Conservation (phyloP, 2,797 vertebrate genomes). For the Centropyge bicolor region DNA sequence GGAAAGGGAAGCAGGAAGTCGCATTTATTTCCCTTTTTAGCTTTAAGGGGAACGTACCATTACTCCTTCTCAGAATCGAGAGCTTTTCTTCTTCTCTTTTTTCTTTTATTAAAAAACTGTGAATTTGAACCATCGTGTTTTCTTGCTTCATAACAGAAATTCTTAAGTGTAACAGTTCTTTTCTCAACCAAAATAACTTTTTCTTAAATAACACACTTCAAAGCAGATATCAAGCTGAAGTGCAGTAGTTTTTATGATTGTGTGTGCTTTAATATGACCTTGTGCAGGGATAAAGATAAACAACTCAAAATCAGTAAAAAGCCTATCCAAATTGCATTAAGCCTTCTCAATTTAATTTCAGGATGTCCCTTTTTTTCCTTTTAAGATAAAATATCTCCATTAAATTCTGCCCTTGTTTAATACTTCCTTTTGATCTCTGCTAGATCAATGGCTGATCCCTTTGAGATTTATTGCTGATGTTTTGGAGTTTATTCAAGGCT, state of each 20-base stretch:
- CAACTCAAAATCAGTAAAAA: background rate
- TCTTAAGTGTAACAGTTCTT: background rate
- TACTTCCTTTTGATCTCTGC: background rate
- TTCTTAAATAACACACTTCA: background rate
- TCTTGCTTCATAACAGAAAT: background rate
- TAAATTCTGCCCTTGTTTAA: background rate
- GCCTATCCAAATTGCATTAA: background rate
- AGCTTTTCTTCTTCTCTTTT: background rate
- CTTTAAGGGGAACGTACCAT: background rate
- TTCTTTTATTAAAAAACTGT: background rate
- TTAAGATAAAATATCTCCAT: background rate
- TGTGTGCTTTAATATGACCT: background rate
- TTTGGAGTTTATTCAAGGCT: background rate
- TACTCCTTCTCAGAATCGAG: background rate
- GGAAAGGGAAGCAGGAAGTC: constrained; percentile 40
- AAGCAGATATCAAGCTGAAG: background rate
- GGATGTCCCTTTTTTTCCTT: background rate
- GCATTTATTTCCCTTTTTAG: constrained; percentile 5
- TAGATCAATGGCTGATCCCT: background rate
- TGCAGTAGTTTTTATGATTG: constrained; percentile 3
- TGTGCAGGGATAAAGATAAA: background rate
- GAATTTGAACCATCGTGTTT: background rate
- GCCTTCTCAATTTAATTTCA: background rate
- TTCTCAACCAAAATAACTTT: background rate
- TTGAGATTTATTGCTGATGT: background rate